Percentiles rank a stretch among this genome's conserved stretches.
phyloP scores from a whole-genome alignment of 2,888 invertebrate genomes.

The Stenotaenia linearis region DNA sequence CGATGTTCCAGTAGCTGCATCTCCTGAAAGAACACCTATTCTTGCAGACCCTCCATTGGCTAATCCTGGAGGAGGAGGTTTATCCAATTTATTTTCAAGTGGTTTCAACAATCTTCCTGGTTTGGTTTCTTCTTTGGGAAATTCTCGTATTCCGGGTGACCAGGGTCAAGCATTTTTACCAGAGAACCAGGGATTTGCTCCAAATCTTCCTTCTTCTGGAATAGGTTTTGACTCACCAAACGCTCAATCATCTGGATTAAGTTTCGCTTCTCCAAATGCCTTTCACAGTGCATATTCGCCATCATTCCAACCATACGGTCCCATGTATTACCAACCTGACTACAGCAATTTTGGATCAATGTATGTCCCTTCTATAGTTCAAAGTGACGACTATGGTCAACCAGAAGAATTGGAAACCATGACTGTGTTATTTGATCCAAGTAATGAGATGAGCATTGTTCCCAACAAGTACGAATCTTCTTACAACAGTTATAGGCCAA shows the following conservation, averaged over 20 bases:
- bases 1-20: not conserved
- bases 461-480: not conserved
- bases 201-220: not conserved
- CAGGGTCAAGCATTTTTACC: not conserved
- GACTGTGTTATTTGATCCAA: not conserved
- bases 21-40: not conserved
- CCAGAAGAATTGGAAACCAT: slow-evolving; percentile 21
- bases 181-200: not conserved
- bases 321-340: slow-evolving; percentile 17
- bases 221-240: not conserved
- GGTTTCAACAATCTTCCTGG: not conserved
- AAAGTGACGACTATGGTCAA: not conserved
- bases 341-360: not conserved
- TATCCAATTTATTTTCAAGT: not conserved
- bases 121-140: not conserved
- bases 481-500: not conserved
- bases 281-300: not conserved
- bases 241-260: not conserved
- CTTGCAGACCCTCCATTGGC: not conserved
- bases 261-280: not conserved
- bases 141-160: not conserved
- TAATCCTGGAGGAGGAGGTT: not conserved
- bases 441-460: not conserved
- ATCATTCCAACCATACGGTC: slow-evolving; percentile 10
- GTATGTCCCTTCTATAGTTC: not conserved